Percentiles rank a stretch among this genome's conserved stretches.
Conservation (phyloP, 2,113 vertebrate species). For the Aegithalos caudatus region DNA sequence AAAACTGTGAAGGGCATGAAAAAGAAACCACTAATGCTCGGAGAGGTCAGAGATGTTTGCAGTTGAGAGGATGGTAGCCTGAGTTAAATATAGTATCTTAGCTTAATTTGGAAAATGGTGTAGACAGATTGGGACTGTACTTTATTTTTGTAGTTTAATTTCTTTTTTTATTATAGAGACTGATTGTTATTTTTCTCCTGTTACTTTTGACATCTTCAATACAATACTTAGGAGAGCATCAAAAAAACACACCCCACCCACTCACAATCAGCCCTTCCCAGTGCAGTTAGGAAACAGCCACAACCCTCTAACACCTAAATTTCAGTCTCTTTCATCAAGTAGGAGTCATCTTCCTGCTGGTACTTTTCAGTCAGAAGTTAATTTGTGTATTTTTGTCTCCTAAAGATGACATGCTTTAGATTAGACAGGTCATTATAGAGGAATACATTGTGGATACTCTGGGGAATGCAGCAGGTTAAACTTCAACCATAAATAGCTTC, state of each 20-base stretch:
- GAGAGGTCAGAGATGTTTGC: neutral
- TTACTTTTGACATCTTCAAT: neutral
- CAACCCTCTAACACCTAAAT: neutral
- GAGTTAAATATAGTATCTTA: neutral
- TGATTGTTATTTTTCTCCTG: neutral
- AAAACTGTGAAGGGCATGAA: neutral
- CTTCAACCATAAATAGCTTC: constrained; percentile 48
- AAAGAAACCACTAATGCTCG: neutral
- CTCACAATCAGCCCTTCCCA: neutral
- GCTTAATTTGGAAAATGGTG: neutral
- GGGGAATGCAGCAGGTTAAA: constrained; percentile 33
- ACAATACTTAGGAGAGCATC: neutral
- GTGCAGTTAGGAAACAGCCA: neutral
- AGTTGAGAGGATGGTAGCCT: neutral
- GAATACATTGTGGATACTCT: neutral
- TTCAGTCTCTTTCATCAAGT: neutral
- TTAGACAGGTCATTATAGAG: neutral
- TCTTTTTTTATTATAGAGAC: neutral
- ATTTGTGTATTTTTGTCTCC: neutral
- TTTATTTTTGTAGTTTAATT: neutral
- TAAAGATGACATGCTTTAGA: neutral
- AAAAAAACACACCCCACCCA: too few relatives aligned
- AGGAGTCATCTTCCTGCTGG: neutral
- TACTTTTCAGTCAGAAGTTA: neutral
- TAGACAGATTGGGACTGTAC: neutral